These are phyloP conservation scores for Pseudachorutes palmiensis DNA, from an alignment of 1,140 invertebrate genomes.

Conservation along the genomic window DNA sequence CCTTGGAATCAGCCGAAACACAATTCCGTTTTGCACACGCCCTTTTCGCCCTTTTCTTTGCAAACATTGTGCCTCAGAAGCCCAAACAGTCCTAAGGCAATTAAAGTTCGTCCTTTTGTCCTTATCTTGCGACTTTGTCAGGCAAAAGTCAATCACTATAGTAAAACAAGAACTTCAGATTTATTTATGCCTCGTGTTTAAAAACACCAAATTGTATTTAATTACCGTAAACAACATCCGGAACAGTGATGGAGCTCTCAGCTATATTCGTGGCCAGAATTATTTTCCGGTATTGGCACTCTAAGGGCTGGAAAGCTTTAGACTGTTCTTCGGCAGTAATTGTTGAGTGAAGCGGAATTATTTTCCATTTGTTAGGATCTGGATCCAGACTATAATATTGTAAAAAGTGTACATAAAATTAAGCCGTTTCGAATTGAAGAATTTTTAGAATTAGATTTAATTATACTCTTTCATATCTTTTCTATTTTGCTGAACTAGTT, in stretches of 20 bases:
- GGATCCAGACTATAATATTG: slow-evolving; percentile 8
- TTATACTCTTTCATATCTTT: slow-evolving; percentile 12
- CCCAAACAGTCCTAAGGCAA: slow-evolving; percentile 71
- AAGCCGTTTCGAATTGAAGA: neutral
- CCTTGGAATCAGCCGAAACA: slow-evolving; percentile 71
- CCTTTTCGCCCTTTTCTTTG: slow-evolving; percentile 87
- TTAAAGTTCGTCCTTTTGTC: slow-evolving; percentile 70
- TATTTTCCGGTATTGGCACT: slow-evolving; percentile 60
- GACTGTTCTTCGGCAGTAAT: slow-evolving; percentile 59
- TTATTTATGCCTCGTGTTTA: neutral
- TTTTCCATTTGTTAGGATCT: slow-evolving; percentile 38
- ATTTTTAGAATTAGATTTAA: neutral
- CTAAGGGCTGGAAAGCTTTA: slow-evolving; percentile 54
- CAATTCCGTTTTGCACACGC: slow-evolving; percentile 71
- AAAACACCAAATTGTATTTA: neutral
- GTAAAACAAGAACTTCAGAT: slow-evolving; percentile 28
- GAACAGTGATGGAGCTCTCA: slow-evolving; percentile 92
- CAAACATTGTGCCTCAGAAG: slow-evolving; percentile 75
- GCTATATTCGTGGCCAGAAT: slow-evolving; percentile 94
- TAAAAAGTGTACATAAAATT: neutral
- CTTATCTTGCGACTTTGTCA: slow-evolving; percentile 71
- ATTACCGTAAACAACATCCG: slow-evolving; percentile 74
- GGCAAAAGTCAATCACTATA: slow-evolving; percentile 89
- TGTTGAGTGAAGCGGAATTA: slow-evolving; percentile 62
- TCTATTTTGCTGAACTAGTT: slow-evolving; percentile 33